Conservation (phyloP, 2,797 vertebrate genomes). For the Scyliorhinus canicula region DNA sequence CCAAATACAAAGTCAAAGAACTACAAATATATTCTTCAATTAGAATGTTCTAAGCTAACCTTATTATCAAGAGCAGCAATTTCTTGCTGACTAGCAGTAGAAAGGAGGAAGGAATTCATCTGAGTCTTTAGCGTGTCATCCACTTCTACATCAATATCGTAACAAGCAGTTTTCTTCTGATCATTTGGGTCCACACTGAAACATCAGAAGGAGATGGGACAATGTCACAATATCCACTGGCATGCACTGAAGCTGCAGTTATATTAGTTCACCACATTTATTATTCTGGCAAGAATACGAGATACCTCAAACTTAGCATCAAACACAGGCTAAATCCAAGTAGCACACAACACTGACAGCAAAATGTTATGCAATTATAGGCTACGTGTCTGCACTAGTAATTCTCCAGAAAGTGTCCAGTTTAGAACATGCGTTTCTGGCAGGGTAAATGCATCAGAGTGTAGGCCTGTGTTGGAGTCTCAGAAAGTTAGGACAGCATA, state of each 20-base stretch:
- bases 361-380: neutral
- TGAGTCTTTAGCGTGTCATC: slow-evolving; percentile 97
- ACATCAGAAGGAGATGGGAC: neutral
- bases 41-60: slow-evolving; percentile 57
- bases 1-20: neutral
- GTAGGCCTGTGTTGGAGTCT: neutral
- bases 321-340: neutral
- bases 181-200: slow-evolving; percentile 92
- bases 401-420: neutral
- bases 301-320: neutral
- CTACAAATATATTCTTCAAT: neutral
- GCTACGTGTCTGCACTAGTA: neutral
- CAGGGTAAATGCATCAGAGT: neutral
- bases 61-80: slow-evolving; percentile 97
- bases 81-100: slow-evolving; percentile 96
- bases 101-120: slow-evolving; percentile 98
- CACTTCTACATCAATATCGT: slow-evolving; percentile 97
- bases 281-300: neutral
- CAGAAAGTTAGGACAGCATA: neutral
- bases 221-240: neutral
- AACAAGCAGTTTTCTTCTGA: slow-evolving; percentile 98
- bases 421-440: neutral
- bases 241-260: neutral
- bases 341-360: neutral
- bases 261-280: neutral